Evolutionary conservation across 2,797 vertebrate genomes (phyloP).

Genomic region (Chiroxiphia lanceolata): DNA sequence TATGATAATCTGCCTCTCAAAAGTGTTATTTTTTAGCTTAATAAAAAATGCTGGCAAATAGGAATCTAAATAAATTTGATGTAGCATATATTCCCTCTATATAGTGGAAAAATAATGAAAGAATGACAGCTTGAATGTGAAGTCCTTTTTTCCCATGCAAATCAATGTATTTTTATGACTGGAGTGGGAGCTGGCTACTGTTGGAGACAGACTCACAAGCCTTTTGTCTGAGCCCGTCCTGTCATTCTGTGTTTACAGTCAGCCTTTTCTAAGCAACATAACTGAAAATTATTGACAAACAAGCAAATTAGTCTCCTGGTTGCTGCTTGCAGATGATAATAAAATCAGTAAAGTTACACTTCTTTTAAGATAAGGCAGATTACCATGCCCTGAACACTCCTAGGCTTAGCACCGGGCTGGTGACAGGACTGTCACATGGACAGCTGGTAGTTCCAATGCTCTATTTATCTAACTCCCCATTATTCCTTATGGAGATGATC

Average conservation of each 20-base stretch:
- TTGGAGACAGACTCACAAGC: not conserved
- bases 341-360: not conserved
- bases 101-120: not conserved
- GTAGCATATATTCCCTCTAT: not conserved
- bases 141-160: not conserved
- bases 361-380: not conserved
- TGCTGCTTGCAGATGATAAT: not conserved
- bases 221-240: not conserved
- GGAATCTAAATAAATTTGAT: not conserved
- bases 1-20: not conserved
- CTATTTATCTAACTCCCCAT: not conserved
- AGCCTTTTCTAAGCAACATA: not conserved
- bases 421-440: not conserved
- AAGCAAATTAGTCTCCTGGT: not conserved
- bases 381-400: accelerated
- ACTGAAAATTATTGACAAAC: not conserved
- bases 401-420: not conserved
- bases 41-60: not conserved
- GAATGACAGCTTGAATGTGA: not conserved
- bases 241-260: not conserved
- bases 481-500: not conserved
- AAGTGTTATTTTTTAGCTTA: not conserved
- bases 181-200: not conserved
- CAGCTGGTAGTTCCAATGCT: not conserved
- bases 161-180: not conserved